Base-by-base conservation (phyloP, 2,113 vertebrate species). In the Sylvilagus bachmani region DNA sequence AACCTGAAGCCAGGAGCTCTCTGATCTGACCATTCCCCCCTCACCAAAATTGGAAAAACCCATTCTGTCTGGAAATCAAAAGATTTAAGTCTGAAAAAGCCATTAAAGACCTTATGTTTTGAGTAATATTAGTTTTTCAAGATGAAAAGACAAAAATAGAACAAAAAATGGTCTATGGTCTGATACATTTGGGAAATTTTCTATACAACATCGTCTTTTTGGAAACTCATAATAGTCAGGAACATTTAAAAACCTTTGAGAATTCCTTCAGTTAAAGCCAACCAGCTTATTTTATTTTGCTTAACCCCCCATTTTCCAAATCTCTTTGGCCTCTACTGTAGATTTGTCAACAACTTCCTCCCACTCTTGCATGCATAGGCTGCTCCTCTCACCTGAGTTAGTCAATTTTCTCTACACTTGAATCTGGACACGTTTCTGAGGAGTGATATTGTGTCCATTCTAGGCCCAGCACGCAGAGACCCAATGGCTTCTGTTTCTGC, bases 1-100 rank as follows among this genome's bases (percentile, higher is more conserved):
- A 90, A 62, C 55, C 49, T 36, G 55, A 64, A 92, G 24, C 58
- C 89, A 69, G 31, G 55, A 25, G 27, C n/a, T 82, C 24, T 69
- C 22, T 73, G 66, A 55, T 58, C 36, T 92, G 61, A 33, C 17
- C 33, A n/a, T 82, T 31, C 8, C 3, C 24, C 0, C 12, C 5
- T 71, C 4, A 51, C 86, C 3, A 67, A 81, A 88, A 81, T 25
- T 79, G 86, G 69, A 82, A 85, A 87, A 75, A 29, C 17, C 61
- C 17, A 91, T 84, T 94, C 29, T 71, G 19, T 90, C 62, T 88
- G 62, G 69, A 95, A 90, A 93, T 91, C 61, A 81, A 66, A 90
- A 58, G 17, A 64, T 83, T 82, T 83, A 79, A 90, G 74, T 3
- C 77, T 90, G 64, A 66, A 86, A 90, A 84, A 70, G 29, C 4